These are phyloP conservation scores for Drosophila imparisetae DNA, from an alignment of 2,888 invertebrate genomes.

Conservation along the genomic window DNA sequence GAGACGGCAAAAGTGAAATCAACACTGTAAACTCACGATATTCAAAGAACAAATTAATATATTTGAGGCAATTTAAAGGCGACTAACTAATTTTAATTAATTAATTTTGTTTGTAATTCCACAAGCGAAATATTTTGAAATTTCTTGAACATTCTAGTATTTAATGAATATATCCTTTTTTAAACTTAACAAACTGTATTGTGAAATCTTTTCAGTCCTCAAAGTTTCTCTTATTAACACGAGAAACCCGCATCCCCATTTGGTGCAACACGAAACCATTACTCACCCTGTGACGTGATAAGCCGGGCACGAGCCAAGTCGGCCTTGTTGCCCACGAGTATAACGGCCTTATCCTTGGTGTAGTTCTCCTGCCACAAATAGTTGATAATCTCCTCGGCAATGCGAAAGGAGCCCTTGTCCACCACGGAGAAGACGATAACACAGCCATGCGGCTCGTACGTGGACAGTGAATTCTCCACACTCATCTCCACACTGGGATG, in stretches of 20 bases:
- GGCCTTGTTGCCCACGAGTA: constrained; percentile 97
- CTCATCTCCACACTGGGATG: constrained; percentile 96
- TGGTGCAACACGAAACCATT: background rate
- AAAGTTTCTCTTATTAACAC: background rate
- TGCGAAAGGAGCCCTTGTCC: constrained; percentile 91
- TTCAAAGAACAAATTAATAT: background rate
- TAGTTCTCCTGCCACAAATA: constrained; percentile 94
- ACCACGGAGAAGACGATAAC: constrained; percentile 96
- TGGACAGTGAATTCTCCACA: constrained; percentile 94
- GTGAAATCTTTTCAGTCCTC: background rate
- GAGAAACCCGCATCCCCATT: constrained; percentile 16
- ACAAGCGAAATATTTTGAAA: background rate
- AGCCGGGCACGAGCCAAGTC: constrained; percentile 95
- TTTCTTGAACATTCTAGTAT: background rate
- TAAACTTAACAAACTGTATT: background rate
- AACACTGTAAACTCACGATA: background rate
- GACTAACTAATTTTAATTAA: background rate
- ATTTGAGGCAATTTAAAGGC: background rate
- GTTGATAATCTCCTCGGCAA: constrained; percentile 93
- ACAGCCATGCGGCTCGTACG: constrained; percentile 96
- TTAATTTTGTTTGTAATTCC: background rate
- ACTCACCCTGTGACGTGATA: constrained; percentile 92
- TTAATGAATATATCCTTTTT: background rate
- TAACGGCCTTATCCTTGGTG: constrained; percentile 93
- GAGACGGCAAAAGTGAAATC: background rate